A percentile compares a stretch with the other conserved stretches of the same genome.
phyloP scores from a whole-genome alignment of 1,140 invertebrate genomes.

The Xylocopa sonorina region DNA sequence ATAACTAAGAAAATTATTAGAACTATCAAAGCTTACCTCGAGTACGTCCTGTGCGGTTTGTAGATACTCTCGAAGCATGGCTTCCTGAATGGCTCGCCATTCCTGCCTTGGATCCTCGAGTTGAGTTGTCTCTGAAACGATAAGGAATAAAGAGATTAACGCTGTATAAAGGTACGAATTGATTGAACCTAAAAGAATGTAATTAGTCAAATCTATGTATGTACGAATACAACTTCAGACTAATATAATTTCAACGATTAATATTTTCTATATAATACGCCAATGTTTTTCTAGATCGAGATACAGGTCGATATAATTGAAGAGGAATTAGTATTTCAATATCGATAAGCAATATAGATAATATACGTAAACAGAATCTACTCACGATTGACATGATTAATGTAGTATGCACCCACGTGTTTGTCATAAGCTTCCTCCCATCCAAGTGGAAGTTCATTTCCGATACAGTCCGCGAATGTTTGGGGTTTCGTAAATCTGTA shows the following conservation, averaged over 20 bases:
- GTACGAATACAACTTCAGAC: too few species aligned
- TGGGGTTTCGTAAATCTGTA: conserved; percentile 97
- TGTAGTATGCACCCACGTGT: conserved; percentile 96
- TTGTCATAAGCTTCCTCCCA: conserved; percentile 98
- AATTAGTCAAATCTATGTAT: too few species aligned
- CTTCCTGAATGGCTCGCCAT: conserved; percentile 97
- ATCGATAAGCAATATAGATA: not conserved
- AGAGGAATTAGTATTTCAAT: not conserved
- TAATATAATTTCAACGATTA: too few species aligned
- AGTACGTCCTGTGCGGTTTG: conserved; percentile 96
- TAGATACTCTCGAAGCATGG: conserved; percentile 97
- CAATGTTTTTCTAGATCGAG: too few species aligned
- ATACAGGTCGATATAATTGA: too few species aligned
- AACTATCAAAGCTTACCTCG: conserved; percentile 86
- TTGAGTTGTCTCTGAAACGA: conserved; percentile 93
- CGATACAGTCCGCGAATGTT: conserved; percentile 98
- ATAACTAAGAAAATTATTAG: not conserved
- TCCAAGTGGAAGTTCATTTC: conserved; percentile 97
- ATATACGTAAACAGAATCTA: not conserved
- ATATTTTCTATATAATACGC: too few species aligned
- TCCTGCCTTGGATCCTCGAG: conserved; percentile 97
- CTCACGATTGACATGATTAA: conserved; percentile 98
- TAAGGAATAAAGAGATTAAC: too few species aligned
- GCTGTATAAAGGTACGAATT: too few species aligned
- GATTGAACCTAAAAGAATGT: too few species aligned